Base-by-base conservation (phyloP, 2,888 invertebrate species). In the Leptopterna dolabrata region DNA sequence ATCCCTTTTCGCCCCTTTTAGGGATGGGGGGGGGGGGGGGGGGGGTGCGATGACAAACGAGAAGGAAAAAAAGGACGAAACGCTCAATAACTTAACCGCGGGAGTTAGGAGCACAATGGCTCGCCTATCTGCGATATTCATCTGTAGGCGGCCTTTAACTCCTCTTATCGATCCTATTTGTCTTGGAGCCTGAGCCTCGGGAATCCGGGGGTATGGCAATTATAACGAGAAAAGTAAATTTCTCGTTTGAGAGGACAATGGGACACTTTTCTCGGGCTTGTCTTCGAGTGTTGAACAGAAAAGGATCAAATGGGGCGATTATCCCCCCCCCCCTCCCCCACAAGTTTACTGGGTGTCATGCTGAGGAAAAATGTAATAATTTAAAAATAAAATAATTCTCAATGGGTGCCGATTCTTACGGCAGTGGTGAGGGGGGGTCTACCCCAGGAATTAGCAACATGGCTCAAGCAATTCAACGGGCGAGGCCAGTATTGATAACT, bases 31-130 rank as follows among this genome's bases (percentile, higher is more conserved):
- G 30, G 9, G 7, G 14, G 36, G 3, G 9, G 13, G 9, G n/a
- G 30, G n/a, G 11, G 36, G 30, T 1, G 76, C 3, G 29, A 51
- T 47, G 47, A 80, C 43, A 81, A 51, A 51, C 24, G 9, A 27
- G 36, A 36, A 36, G 36, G 7, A 36, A 7, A 51, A 81, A 55
- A 81, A 27, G 30, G 29, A 2, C 55, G 24, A 51, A 51, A 27
- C 24, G 47, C 27, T 55, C 81, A 81, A 81, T 81, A 81, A 81
- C 51, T 81, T 81, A 81, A 81, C 81, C 55, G 81, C 51, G 51
- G n/a, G 27, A 47, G 30, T 81, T 41, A 63, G 9, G 36, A 36
- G 73, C 73, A 73, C 73, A 73, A 73, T 73, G 73, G 73, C 36
- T 29, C 19, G 1, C n/a, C n/a, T 73, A 73, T 73, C 73, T 16